A percentile compares a stretch with the other conserved stretches of the same genome.
These are phyloP conservation scores for Virgularia gustaviana DNA, from an alignment of 92 coral and sea anemone genomes.

Conservation along the genomic window DNA sequence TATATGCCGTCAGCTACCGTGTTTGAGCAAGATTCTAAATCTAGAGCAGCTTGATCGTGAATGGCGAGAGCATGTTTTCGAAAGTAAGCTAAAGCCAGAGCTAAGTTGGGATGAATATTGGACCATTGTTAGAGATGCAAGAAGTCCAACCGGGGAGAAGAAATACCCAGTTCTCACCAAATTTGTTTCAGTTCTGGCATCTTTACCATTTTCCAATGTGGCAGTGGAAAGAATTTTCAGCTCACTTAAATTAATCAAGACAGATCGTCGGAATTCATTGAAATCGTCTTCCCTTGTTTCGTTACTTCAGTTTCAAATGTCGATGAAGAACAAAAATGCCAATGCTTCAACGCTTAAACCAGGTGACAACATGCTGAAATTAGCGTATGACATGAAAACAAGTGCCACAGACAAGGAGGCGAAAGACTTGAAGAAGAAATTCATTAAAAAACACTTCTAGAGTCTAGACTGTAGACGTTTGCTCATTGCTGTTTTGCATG, in stretches of 20 bases:
- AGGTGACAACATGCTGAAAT: background rate
- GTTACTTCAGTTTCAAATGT: slow-evolving; percentile 15
- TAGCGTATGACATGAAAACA: background rate
- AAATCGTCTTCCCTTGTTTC: slow-evolving; percentile 16
- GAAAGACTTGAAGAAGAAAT: slow-evolving; percentile 3
- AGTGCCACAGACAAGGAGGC: background rate
- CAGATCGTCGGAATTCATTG: background rate
- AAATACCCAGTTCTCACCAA: slow-evolving; percentile 7
- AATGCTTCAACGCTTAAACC: background rate
- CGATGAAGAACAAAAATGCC: background rate
- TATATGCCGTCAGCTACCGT: background rate
- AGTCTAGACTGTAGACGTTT: too few species aligned
- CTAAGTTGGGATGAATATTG: slow-evolving; percentile 24
- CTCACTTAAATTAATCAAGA: slow-evolving; percentile 1
- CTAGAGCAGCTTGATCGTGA: background rate
- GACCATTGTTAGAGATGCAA: background rate
- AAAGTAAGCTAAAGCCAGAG: background rate
- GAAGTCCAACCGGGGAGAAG: slow-evolving; percentile 14
- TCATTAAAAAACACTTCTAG: slow-evolving; percentile 2
- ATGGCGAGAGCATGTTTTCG: background rate
- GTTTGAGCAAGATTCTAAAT: background rate
- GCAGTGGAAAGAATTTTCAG: slow-evolving; percentile 20
- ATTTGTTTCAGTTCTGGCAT: slow-evolving; percentile 2
- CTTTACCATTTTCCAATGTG: slow-evolving; percentile 9
- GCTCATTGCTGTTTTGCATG: too few species aligned